These are phyloP conservation scores for Bimastos eiseni DNA, from an alignment of 2,888 invertebrate genomes.

Conservation along the genomic window DNA sequence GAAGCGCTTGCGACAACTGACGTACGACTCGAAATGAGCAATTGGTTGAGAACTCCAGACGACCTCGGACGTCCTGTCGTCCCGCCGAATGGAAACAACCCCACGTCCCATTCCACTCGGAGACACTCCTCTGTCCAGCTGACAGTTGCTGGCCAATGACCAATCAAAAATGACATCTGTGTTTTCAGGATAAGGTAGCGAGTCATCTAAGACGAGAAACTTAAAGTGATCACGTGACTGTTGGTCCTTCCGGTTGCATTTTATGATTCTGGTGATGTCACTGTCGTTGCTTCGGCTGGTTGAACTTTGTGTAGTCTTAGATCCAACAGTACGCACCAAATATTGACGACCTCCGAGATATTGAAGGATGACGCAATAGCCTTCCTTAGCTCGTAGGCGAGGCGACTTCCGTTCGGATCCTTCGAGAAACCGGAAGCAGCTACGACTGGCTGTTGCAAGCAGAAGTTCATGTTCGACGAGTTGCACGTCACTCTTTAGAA, in stretches of 20 bases:
- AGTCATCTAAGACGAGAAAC: neutral
- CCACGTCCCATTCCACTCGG: neutral
- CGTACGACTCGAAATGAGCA: slow-evolving; percentile 19
- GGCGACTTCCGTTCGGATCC: neutral
- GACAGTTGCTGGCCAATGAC: neutral
- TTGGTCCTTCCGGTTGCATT: too few species aligned
- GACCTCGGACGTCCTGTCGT: neutral
- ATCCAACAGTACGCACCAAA: neutral
- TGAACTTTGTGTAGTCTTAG: neutral
- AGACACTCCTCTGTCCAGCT: neutral
- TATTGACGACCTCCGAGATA: neutral
- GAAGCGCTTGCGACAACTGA: slow-evolving; percentile 19
- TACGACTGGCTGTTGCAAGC: neutral
- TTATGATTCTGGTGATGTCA: neutral
- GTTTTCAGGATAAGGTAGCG: neutral
- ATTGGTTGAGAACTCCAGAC: neutral
- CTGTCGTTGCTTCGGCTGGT: neutral
- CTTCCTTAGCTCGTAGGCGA: neutral
- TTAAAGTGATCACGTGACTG: neutral
- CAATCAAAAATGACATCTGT: neutral
- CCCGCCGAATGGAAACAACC: neutral
- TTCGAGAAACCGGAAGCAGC: slow-evolving; percentile 6
- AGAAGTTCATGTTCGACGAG: neutral
- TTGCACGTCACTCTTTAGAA: neutral
- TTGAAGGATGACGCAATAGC: neutral